Base-by-base conservation (phyloP, 2,888 invertebrate genomes). In the Syrista parreyssii region DNA sequence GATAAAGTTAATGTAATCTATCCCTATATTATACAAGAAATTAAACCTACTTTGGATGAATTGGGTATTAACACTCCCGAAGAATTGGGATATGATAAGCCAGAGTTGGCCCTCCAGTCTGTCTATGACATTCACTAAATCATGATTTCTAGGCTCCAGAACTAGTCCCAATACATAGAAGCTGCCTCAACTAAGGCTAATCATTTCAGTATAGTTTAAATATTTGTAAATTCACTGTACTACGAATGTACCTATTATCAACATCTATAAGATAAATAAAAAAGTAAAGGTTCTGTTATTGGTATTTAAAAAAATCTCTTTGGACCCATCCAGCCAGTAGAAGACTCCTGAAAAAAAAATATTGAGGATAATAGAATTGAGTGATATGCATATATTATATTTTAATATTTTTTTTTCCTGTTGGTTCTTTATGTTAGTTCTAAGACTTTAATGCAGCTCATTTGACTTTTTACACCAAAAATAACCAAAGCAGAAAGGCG, bases 41-140 rank as follows among this genome's bases (percentile, higher is more conserved):
- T 99, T 86, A 94, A 94, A 88, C 99, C 99, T 55, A 98, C 98
- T 3, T 93, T 99, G 79, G 94, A 95, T 71, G 98, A 99, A 92
- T 93, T 99, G 79, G 99, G 99, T 74, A 95, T 99, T 85, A 95
- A 95, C 77, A 98, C 99, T 40, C 97, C 97, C 0, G 99, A 99
- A 91, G 98, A 99, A 90, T 93, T 99, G 88, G 99, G 99, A 81
- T 99, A 97, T 89, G 98, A 99, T 92, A 96, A 98, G 92, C 99
- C 99, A 79, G 99, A 99, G 92, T 93, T 99, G 91, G 97, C 97
- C 81, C 93, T 98, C 84, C 92, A 95, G 87, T 94, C 94, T 87
- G 95, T 96, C 78, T 96, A 94, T 89, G 95, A 96, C 79, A 93
- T 95, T 87, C 93, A 94, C 86, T 91, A 87, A 90, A 75, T 81